These are phyloP conservation scores for Spilosoma lubricipeda DNA, from an alignment of 2,888 invertebrate species.

Conservation along the genomic window DNA sequence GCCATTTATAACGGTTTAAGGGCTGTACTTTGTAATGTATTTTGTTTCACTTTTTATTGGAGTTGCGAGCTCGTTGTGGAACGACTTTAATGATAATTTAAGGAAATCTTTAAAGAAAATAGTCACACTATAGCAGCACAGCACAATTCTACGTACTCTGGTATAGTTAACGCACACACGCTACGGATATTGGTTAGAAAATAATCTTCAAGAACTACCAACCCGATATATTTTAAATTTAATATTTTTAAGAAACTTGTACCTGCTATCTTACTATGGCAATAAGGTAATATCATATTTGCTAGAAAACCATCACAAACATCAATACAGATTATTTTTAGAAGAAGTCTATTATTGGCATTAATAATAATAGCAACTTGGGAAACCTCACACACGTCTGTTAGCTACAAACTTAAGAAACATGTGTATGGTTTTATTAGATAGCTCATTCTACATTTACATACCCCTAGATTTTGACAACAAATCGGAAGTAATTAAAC, in stretches of 20 bases:
- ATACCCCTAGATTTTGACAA: not conserved
- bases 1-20: constrained; percentile 42
- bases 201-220: not conserved
- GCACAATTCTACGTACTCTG: not conserved
- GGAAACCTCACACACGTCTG: too few species aligned
- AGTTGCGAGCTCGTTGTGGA: constrained; percentile 14
- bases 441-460: too few species aligned
- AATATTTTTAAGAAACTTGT: not conserved
- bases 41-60: constrained; percentile 25
- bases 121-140: not conserved
- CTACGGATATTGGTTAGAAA: too few species aligned
- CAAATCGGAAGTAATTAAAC: not conserved
- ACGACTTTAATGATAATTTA: constrained; percentile 18
- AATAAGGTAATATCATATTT: not conserved
- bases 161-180: too few species aligned
- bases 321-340: not conserved
- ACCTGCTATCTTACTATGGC: not conserved
- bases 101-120: not conserved
- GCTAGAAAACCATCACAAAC: not conserved
- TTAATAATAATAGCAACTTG: not conserved
- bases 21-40: constrained; percentile 25
- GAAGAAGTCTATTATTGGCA: not conserved
- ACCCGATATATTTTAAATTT: not conserved
- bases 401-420: too few species aligned
- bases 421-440: too few species aligned